Evolutionary conservation across 1,140 invertebrate genomes (phyloP).

Genomic region (Conus betulinus): DNA sequence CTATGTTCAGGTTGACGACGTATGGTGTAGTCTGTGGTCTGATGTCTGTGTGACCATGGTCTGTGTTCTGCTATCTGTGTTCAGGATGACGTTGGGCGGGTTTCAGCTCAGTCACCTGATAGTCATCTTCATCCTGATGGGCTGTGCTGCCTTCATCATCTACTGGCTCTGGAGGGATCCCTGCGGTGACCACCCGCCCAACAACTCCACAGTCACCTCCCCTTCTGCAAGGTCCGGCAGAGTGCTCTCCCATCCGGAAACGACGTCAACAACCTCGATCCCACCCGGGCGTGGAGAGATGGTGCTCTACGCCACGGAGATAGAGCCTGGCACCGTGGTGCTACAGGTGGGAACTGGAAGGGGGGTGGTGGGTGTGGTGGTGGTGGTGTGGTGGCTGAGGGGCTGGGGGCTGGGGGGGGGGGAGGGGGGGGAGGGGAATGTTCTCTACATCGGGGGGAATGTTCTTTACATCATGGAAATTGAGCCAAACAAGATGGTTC

Average conservation of each 20-base stretch:
- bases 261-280: background rate
- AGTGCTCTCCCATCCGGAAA: slow-evolving; percentile 12
- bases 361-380: background rate
- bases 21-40: too few relatives aligned
- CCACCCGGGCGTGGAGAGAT: background rate
- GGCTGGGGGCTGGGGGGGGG: too few relatives aligned
- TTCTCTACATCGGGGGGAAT: too few relatives aligned
- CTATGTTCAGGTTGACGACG: too few relatives aligned
- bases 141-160: background rate
- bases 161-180: slow-evolving; percentile 28
- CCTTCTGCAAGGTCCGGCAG: background rate
- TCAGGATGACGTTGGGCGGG: background rate
- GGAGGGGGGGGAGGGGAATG: too few relatives aligned
- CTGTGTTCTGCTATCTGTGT: background rate
- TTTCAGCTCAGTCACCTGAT: slow-evolving; percentile 20
- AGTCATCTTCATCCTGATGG: slow-evolving; percentile 19
- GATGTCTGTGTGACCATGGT: too few relatives aligned
- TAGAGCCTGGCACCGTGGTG: slow-evolving; percentile 53
- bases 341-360: slow-evolving; percentile 29
- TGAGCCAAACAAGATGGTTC: too few relatives aligned
- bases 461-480: too few relatives aligned
- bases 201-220: background rate
- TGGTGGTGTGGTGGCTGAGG: background rate
- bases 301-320: slow-evolving; percentile 51
- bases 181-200: background rate